These are phyloP conservation scores for Acanthurus leucopareius DNA, from an alignment of 2,797 vertebrate genomes.

Conservation along the genomic window DNA sequence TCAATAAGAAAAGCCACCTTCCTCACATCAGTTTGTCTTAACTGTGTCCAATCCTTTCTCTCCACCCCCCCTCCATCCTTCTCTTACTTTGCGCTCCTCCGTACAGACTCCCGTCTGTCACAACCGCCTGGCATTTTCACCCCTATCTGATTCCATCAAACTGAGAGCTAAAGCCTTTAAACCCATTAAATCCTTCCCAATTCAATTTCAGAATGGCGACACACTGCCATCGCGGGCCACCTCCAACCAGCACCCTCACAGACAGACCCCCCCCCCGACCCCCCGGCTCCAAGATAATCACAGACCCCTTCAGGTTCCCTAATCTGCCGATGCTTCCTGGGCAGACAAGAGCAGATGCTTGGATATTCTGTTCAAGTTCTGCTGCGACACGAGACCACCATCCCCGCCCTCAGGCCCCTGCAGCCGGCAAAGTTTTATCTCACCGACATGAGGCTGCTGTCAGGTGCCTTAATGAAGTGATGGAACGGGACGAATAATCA, in stretches of 20 bases:
- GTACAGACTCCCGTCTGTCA: slow-evolving; percentile 47
- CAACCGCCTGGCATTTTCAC: slow-evolving; percentile 56
- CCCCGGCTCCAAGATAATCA: slow-evolving; percentile 63
- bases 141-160: slow-evolving; percentile 72
- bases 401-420: slow-evolving; percentile 30
- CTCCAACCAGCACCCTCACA: slow-evolving; percentile 54
- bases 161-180: slow-evolving; percentile 70
- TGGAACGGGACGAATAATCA: slow-evolving; percentile 49
- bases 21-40: slow-evolving; percentile 4
- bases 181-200: slow-evolving; percentile 69
- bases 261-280: slow-evolving; percentile 46
- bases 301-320: slow-evolving; percentile 67
- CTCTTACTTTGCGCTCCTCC: slow-evolving; percentile 1
- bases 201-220: slow-evolving; percentile 72
- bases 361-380: slow-evolving; percentile 51
- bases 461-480: slow-evolving; percentile 13
- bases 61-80: slow-evolving; percentile 8
- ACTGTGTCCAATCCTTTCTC: slow-evolving; percentile 4
- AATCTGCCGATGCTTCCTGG: slow-evolving; percentile 59
- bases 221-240: slow-evolving; percentile 48
- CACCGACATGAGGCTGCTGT: slow-evolving; percentile 7
- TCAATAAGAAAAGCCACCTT: slow-evolving; percentile 41
- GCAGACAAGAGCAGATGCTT: slow-evolving; percentile 64
- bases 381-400: slow-evolving; percentile 51
- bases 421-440: slow-evolving; percentile 42